Percentiles rank a stretch among this genome's conserved stretches.
phyloP scores from a whole-genome alignment of 1,140 invertebrate species.

The Ruditapes philippinarum region DNA sequence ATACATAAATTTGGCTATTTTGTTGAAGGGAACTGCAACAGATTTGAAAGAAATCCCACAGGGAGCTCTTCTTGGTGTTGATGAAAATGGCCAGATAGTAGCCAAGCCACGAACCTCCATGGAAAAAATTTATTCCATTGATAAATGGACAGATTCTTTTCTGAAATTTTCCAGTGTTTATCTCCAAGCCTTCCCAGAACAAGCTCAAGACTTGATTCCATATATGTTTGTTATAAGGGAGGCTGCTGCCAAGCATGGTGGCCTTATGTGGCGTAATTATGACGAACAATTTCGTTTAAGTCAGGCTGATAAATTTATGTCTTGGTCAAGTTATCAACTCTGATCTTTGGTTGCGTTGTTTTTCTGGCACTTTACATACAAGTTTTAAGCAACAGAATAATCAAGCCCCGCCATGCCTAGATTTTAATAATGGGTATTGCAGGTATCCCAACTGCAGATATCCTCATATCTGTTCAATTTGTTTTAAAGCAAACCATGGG shows the following conservation, averaged over 20 bases:
- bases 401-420: neutral
- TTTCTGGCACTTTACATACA: neutral
- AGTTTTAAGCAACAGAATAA: neutral
- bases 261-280: slow-evolving; percentile 1
- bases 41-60: neutral
- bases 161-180: slow-evolving; percentile 25
- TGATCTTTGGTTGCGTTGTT: slow-evolving; percentile 23
- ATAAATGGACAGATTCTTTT: slow-evolving; percentile 12
- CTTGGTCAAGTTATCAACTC: slow-evolving; percentile 7
- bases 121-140: neutral
- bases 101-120: too few relatives aligned
- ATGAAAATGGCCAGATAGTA: neutral
- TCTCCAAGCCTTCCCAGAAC: neutral
- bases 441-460: neutral
- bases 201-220: slow-evolving; percentile 10
- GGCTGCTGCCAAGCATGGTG: neutral
- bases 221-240: slow-evolving; percentile 43
- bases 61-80: neutral
- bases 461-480: neutral
- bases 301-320: neutral
- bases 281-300: slow-evolving; percentile 19
- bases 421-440: neutral
- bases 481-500: neutral
- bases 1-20: neutral
- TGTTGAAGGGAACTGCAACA: neutral